Evolutionary conservation across 2,888 invertebrate genomes (phyloP).

Genomic region (Gastracanthus pulcherrimus): DNA sequence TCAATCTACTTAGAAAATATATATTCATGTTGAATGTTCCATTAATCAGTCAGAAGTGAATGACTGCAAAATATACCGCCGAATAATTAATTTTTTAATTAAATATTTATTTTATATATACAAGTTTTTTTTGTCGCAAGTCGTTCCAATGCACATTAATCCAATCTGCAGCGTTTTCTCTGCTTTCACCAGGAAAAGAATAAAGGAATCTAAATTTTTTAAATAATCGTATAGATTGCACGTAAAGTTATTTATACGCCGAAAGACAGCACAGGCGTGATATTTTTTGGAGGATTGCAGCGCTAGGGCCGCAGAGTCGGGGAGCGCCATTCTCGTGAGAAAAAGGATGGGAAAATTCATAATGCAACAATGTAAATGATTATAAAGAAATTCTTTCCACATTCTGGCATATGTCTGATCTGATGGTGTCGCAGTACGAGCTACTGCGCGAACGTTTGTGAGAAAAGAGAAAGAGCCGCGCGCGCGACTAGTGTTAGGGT

Average conservation of each 20-base stretch:
- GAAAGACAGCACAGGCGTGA: not conserved
- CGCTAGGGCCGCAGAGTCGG: not conserved
- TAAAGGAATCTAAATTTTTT: not conserved
- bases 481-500: not conserved
- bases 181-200: too few relatives aligned
- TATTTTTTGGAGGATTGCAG: not conserved
- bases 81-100: too few relatives aligned
- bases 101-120: too few relatives aligned
- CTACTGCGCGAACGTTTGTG: not conserved
- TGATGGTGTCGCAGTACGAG: slow-evolving; percentile 13
- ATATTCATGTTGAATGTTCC: too few relatives aligned
- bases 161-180: too few relatives aligned
- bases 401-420: not conserved
- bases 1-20: too few relatives aligned
- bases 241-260: too few relatives aligned
- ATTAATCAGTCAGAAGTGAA: too few relatives aligned
- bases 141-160: too few relatives aligned
- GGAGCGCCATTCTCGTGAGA: not conserved
- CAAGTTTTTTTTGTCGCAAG: too few relatives aligned
- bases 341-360: slow-evolving; percentile 2
- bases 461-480: slow-evolving; percentile 37
- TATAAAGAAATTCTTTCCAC: slow-evolving; percentile 7
- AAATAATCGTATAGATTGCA: not conserved
- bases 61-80: too few relatives aligned
- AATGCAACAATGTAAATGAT: not conserved